Percentiles rank a stretch among this genome's conserved stretches.
phyloP scores from a whole-genome alignment of 2,113 vertebrate species.

The Thymallus thymallus region DNA sequence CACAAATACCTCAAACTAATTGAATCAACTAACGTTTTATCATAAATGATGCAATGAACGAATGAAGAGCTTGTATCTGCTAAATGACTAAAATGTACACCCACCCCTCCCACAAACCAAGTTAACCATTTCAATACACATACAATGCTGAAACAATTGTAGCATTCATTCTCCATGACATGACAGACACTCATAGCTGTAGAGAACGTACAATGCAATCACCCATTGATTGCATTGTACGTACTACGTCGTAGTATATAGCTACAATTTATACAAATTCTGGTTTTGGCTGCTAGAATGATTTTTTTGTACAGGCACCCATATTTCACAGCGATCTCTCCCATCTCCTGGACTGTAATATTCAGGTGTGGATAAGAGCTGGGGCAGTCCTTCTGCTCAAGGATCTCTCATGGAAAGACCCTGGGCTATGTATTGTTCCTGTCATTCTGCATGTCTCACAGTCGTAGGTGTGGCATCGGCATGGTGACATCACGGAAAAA shows the following conservation, averaged over 20 bases:
- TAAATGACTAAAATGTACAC: no score
- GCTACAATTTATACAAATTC: no score
- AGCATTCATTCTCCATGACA: slow-evolving; percentile 27
- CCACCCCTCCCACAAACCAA: no score
- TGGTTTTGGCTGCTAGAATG: slow-evolving; percentile 25
- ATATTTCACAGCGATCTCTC: slow-evolving; percentile 34
- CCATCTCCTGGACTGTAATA: slow-evolving; percentile 23
- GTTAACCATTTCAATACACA: neutral
- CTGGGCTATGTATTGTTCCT: slow-evolving; percentile 15
- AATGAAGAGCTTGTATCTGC: no score
- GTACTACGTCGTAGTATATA: no score
- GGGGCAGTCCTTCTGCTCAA: slow-evolving; percentile 35
- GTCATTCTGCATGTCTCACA: slow-evolving; percentile 62
- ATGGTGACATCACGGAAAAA: slow-evolving; percentile 93
- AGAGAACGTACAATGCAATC: no score
- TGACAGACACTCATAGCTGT: slow-evolving; percentile 9
- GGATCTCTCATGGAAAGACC: slow-evolving; percentile 12
- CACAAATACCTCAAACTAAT: no score
- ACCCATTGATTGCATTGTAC: no score
- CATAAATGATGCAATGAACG: no score
- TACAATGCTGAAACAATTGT: slow-evolving; percentile 28
- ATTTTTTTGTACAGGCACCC: slow-evolving; percentile 15
- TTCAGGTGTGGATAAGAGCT: neutral
- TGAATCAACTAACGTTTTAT: no score
- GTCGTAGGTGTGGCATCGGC: slow-evolving; percentile 84